These are phyloP conservation scores for Dasysyrphus tricinctus DNA, from an alignment of 2,888 invertebrate genomes.

Conservation along the genomic window DNA sequence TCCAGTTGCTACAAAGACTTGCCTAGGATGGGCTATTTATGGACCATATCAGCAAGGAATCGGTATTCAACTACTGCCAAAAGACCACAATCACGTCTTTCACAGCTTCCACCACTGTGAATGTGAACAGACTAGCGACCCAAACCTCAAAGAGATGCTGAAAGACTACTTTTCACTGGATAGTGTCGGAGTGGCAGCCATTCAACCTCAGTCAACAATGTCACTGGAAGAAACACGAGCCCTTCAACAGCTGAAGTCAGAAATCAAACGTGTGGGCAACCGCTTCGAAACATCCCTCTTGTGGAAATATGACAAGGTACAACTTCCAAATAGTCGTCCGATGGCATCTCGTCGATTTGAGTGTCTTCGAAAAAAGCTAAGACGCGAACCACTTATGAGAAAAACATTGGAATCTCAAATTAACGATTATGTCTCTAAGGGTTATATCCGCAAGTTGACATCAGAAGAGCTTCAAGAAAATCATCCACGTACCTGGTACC, in stretches of 20 bases:
- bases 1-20: neutral
- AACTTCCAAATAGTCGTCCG: neutral
- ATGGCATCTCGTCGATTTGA: constrained; percentile 8
- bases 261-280: neutral
- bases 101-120: constrained; percentile 3
- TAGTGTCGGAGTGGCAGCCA: neutral
- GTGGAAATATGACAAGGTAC: neutral
- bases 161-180: constrained; percentile 23
- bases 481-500: neutral
- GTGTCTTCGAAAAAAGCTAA: neutral
- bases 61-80: neutral
- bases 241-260: neutral
- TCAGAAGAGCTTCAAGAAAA: neutral
- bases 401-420: neutral
- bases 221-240: neutral
- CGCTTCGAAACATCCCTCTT: neutral
- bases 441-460: neutral
- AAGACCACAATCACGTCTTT: neutral
- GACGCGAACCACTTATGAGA: neutral
- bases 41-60: neutral
- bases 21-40: neutral
- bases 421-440: neutral
- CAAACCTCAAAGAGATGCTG: constrained; percentile 4
- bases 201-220: constrained; percentile 6
- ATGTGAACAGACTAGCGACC: neutral